Percentiles rank a stretch among this genome's conserved stretches.
phyloP scores from a whole-genome alignment of 2,888 invertebrate genomes.

The Amblyjoppa proteus region DNA sequence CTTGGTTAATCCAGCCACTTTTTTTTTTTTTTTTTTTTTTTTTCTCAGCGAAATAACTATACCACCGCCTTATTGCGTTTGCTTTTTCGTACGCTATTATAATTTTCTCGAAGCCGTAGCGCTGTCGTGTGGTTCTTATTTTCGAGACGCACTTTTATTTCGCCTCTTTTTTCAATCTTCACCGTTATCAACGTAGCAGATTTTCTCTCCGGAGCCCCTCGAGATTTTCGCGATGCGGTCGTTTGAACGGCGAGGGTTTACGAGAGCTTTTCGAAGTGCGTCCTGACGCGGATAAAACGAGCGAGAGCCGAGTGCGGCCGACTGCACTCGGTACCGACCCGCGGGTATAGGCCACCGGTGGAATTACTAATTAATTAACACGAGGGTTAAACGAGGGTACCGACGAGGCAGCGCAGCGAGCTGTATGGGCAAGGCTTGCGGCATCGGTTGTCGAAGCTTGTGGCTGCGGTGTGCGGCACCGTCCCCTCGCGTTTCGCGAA shows the following conservation, averaged over 20 bases:
- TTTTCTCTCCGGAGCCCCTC: constrained; percentile 1
- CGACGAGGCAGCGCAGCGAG: constrained; percentile 9
- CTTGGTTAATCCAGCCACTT: too few relatives aligned
- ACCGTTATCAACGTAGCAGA: neutral
- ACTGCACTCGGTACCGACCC: neutral
- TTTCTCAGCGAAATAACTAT: too few relatives aligned
- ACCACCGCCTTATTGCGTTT: neutral
- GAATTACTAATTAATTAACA: constrained; percentile 63
- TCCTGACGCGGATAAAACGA: constrained; percentile 24
- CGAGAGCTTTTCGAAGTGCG: constrained; percentile 41
- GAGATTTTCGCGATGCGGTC: constrained; percentile 13
- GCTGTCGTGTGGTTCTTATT: neutral
- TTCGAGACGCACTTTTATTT: neutral
- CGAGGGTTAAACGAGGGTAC: constrained; percentile 48
- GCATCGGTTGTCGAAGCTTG: constrained; percentile 54
- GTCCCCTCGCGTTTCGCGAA: constrained; percentile 17
- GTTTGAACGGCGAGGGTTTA: neutral
- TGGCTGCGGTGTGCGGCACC: constrained; percentile 14
- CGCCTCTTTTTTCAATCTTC: neutral
- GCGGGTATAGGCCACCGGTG: constrained; percentile 24
- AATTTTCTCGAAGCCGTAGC: neutral
- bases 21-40: too few relatives aligned
- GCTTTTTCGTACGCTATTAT: neutral
- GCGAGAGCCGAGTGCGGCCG: neutral
- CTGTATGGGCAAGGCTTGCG: constrained; percentile 22